These are phyloP conservation scores for Neomorphus geoffroyi DNA, from an alignment of 2,797 vertebrate species.

Conservation along the genomic window DNA sequence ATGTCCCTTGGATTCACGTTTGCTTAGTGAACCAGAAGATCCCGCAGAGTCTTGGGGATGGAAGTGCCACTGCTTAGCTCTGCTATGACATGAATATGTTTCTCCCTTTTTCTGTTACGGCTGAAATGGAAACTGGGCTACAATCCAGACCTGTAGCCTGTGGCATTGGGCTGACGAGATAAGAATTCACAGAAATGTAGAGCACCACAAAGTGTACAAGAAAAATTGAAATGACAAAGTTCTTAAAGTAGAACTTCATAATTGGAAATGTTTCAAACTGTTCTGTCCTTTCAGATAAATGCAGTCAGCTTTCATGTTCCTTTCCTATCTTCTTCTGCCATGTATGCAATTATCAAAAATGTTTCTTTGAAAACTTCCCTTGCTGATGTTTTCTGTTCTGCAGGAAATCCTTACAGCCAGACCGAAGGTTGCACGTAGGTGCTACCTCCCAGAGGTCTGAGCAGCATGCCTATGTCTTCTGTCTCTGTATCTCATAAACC, in stretches of 20 bases:
- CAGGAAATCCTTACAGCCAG: neutral
- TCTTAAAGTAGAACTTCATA: conserved; percentile 45
- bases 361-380: conserved; percentile 44
- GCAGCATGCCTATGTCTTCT: neutral
- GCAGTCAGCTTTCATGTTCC: conserved; percentile 16
- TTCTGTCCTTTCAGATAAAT: conserved; percentile 47
- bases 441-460: neutral
- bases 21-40: neutral
- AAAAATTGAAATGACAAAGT: conserved; percentile 63
- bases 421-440: neutral
- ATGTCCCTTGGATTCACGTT: neutral
- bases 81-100: neutral
- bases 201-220: neutral
- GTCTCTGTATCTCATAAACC: neutral
- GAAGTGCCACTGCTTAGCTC: neutral
- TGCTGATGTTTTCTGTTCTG: neutral
- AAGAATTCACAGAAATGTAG: conserved; percentile 51
- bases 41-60: neutral
- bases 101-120: neutral
- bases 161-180: conserved; percentile 59
- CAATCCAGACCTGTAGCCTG: conserved; percentile 61
- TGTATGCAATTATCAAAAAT: neutral
- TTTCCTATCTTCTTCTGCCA: conserved; percentile 39
- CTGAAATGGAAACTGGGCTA: conserved; percentile 41
- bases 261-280: conserved; percentile 40